A percentile compares a stretch with the other conserved stretches of the same genome.
Conservation (phyloP, 1,140 invertebrate genomes). For the Diabrotica virgifera region DNA sequence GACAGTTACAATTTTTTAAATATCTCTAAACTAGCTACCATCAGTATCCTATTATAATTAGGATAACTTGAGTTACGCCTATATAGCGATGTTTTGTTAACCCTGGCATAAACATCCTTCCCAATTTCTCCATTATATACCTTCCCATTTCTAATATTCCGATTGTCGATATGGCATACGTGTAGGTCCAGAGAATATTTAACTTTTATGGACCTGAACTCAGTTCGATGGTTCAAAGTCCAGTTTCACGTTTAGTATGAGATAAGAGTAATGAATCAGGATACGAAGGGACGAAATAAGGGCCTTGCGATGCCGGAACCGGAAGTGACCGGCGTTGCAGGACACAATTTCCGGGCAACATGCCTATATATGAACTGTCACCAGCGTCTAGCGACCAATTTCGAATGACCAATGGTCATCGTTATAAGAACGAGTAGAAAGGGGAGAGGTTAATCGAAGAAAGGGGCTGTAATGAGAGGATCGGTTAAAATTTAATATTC, state of each 20-base stretch:
- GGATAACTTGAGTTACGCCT: background rate
- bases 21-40: too few relatives aligned
- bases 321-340: conserved; percentile 31
- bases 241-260: background rate
- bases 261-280: conserved; percentile 24
- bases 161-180: background rate
- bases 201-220: background rate
- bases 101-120: background rate
- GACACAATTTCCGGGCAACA: conserved; percentile 41
- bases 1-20: too few relatives aligned
- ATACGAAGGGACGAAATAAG: background rate
- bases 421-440: background rate
- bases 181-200: conserved; percentile 1
- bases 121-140: background rate
- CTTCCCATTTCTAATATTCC: background rate
- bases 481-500: conserved; percentile 3
- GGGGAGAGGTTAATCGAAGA: background rate
- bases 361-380: conserved; percentile 37
- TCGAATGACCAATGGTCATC: conserved; percentile 42
- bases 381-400: conserved; percentile 35
- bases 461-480: conserved; percentile 1
- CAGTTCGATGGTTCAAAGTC: background rate
- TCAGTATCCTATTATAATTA: too few relatives aligned
- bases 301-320: conserved; percentile 30
- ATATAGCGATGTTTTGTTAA: background rate